phyloP scores from a whole-genome alignment of 2,888 invertebrate genomes.

The Drosophila differens region DNA sequence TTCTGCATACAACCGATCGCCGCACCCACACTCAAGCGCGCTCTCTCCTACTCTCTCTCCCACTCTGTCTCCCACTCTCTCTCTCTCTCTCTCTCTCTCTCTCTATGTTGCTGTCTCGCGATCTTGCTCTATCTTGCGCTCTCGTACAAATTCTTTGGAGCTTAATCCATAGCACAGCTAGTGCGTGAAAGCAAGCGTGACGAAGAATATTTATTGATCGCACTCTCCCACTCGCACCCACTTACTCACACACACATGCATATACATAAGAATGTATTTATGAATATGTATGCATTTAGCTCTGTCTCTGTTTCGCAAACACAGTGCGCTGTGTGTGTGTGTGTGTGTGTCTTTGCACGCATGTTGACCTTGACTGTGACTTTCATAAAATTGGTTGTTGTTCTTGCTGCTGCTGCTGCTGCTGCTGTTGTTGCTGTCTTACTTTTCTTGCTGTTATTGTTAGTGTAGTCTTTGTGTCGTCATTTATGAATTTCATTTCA shows the following conservation, averaged over 20 bases:
- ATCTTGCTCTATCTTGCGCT: slow-evolving; percentile 7
- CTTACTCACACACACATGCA: slow-evolving; percentile 21
- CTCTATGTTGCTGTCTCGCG: neutral
- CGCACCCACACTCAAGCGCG: slow-evolving; percentile 43
- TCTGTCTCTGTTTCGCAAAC: slow-evolving; percentile 26
- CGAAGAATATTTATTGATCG: slow-evolving; percentile 41
- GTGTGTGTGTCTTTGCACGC: slow-evolving; percentile 61
- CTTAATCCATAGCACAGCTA: slow-evolving; percentile 47
- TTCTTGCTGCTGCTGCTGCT: slow-evolving; percentile 32
- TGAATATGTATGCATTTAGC: slow-evolving; percentile 20
- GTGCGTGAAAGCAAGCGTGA: slow-evolving; percentile 62
- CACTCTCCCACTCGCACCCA: slow-evolving; percentile 32
- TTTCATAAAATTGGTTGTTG: slow-evolving; percentile 76
- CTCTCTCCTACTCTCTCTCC: slow-evolving; percentile 1
- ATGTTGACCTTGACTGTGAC: slow-evolving; percentile 83
- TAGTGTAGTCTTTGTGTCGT: slow-evolving; percentile 43
- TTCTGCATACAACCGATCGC: slow-evolving; percentile 33
- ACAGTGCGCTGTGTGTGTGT: slow-evolving; percentile 16
- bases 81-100: slow-evolving; percentile 8
- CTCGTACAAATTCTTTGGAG: slow-evolving; percentile 44
- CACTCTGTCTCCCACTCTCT: neutral
- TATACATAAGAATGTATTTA: neutral
- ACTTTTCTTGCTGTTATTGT: slow-evolving; percentile 29
- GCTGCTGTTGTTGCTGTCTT: slow-evolving; percentile 27
- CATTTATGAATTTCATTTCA: slow-evolving; percentile 60